phyloP scores from a whole-genome alignment of 2,113 vertebrate species.

The Gopherus evgoodei region DNA sequence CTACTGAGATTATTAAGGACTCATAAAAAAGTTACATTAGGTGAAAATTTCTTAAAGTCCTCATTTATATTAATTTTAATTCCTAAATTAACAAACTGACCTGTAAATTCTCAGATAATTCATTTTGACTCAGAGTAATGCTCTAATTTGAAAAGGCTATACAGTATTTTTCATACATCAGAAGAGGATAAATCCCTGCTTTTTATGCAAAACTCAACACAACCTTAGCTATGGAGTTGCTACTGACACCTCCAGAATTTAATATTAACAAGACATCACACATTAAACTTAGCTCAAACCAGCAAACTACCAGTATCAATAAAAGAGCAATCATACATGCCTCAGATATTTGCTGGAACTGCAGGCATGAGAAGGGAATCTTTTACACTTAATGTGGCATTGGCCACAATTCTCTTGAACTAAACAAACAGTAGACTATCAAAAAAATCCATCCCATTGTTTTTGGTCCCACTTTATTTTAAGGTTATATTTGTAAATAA shows the following conservation, averaged over 20 bases:
- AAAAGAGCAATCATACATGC: neutral
- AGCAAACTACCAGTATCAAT: neutral
- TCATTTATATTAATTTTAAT: slow-evolving; percentile 54
- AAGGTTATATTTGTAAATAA: neutral
- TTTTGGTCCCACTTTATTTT: neutral
- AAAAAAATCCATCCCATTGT: neutral
- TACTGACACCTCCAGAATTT: neutral
- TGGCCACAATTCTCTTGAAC: slow-evolving; percentile 13
- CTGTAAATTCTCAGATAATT: slow-evolving; percentile 43
- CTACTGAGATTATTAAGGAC: slow-evolving; percentile 8
- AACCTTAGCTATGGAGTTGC: neutral
- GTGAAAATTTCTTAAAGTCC: neutral
- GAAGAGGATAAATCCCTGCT: slow-evolving; percentile 10
- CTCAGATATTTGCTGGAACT: neutral
- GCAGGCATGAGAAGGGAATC: accelerated
- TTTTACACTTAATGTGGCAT: neutral
- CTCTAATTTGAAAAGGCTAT: slow-evolving; percentile 8
- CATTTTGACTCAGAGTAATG: neutral
- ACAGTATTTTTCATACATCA: neutral
- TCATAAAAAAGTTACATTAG: accelerated
- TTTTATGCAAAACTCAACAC: slow-evolving; percentile 18
- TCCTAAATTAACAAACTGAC: slow-evolving; percentile 36
- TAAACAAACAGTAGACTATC: neutral
- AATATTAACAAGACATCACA: neutral
- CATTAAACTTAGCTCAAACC: neutral